Conservation (phyloP, 92 coral and sea anemone species). For the Epizoanthus ramosus region DNA sequence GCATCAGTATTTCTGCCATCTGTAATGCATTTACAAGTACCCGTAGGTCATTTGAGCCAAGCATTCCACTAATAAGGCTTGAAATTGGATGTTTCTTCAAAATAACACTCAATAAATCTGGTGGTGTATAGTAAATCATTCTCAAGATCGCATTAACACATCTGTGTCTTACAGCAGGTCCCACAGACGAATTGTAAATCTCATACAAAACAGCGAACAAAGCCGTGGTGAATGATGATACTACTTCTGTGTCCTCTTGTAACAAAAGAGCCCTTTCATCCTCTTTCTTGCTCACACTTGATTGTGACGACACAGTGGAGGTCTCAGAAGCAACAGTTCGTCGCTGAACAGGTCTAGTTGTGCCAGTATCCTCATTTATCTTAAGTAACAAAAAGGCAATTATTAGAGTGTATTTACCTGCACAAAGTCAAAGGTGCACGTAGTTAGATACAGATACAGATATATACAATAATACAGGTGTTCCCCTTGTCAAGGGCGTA, state of each 20-base stretch:
- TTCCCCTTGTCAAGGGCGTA: no score
- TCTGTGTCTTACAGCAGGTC: constrained; percentile 91
- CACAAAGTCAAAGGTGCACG: no score
- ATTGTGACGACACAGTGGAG: constrained; percentile 55
- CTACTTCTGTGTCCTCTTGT: constrained; percentile 73
- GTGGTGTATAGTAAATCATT: constrained; percentile 92
- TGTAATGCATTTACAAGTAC: constrained; percentile 95
- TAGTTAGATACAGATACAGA: no score
- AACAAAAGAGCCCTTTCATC: constrained; percentile 87
- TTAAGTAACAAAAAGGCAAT: constrained; percentile 18
- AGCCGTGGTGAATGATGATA: constrained; percentile 75
- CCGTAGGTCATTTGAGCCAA: constrained; percentile 88
- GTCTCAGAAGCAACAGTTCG: constrained; percentile 84
- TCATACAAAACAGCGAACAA: constrained; percentile 92
- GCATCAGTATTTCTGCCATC: constrained; percentile 98
- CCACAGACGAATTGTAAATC: constrained; percentile 96
- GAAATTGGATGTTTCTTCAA: constrained; percentile 91
- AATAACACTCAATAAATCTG: constrained; percentile 82
- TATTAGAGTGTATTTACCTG: not conserved
- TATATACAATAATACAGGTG: no score
- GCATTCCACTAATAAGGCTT: constrained; percentile 96
- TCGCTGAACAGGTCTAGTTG: constrained; percentile 94
- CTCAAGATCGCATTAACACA: constrained; percentile 93
- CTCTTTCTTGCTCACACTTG: constrained; percentile 71
- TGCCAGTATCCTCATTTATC: constrained; percentile 99